phyloP scores from a whole-genome alignment of 1,140 invertebrate genomes.

The Scylla paramamosain region DNA sequence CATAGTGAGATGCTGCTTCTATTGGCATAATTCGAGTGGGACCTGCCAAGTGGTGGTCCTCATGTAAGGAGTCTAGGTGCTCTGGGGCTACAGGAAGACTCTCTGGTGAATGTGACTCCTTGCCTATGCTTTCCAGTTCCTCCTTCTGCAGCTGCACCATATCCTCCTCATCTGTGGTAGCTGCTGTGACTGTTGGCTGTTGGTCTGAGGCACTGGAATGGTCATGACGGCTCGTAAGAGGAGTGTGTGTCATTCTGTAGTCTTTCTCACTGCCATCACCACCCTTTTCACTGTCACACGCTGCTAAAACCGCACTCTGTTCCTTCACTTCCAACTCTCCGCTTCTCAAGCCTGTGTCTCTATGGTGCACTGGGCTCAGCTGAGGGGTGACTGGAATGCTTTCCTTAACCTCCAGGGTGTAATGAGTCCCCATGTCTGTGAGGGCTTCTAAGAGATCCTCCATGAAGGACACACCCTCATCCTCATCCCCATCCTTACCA shows the following conservation, averaged over 20 bases:
- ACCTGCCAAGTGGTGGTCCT: not conserved
- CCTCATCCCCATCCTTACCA: conserved; percentile 53
- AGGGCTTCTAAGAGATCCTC: conserved; percentile 56
- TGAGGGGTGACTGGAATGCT: not conserved
- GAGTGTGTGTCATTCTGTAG: not conserved
- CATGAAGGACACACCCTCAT: conserved; percentile 51
- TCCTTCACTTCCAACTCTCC: not conserved
- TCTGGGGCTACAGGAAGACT: not conserved
- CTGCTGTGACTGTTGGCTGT: too few relatives aligned
- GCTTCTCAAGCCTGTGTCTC: not conserved
- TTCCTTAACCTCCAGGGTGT: not conserved
- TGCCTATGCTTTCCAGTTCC: not conserved
- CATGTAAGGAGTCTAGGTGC: not conserved
- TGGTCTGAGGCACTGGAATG: not conserved
- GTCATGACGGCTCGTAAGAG: not conserved
- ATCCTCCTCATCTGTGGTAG: not conserved
- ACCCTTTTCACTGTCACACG: not conserved
- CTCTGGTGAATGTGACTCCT: not conserved
- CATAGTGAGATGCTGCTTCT: not conserved
- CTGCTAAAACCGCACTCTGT: not conserved
- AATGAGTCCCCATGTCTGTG: conserved; percentile 34
- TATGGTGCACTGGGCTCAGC: not conserved
- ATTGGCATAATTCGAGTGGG: conserved; percentile 28
- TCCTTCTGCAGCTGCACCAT: not conserved
- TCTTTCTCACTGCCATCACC: not conserved